Conservation (phyloP, 2,888 invertebrate species). For the Cheilosia impressa region DNA sequence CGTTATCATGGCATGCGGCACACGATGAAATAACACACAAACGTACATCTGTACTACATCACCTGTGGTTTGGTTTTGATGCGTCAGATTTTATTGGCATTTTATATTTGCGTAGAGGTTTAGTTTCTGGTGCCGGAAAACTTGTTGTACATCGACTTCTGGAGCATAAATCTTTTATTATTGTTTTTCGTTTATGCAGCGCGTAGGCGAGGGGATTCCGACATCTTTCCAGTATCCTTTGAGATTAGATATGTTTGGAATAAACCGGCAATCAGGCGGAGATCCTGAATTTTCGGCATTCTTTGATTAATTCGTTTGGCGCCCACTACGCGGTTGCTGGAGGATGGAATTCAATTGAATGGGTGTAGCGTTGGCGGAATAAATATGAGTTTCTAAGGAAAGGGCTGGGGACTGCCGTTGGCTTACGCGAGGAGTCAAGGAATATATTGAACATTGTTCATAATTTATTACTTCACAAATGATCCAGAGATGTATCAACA, state of each 20-base stretch:
- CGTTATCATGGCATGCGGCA: neutral
- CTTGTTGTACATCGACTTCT: no score
- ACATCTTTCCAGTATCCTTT: slow-evolving; percentile 12
- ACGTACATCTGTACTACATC: slow-evolving; percentile 36
- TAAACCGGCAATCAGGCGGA: neutral
- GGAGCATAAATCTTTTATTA: neutral
- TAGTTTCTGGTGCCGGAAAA: neutral
- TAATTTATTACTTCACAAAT: no score
- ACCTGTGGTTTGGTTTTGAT: slow-evolving; percentile 28
- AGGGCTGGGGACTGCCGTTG: no score
- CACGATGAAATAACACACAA: slow-evolving; percentile 22
- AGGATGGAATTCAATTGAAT: neutral
- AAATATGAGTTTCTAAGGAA: neutral
- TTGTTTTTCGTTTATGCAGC: neutral
- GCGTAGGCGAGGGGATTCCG: slow-evolving; percentile 11
- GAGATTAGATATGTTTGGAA: neutral
- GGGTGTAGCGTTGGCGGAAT: neutral
- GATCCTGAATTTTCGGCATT: neutral
- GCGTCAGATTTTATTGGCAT: slow-evolving; percentile 38
- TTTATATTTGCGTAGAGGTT: neutral
- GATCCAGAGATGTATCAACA: no score
- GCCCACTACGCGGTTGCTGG: slow-evolving; percentile 19
- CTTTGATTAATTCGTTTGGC: slow-evolving; percentile 4
- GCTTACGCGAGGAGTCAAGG: no score
- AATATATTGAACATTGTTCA: no score